Percentiles rank a stretch among this genome's conserved stretches.
These are phyloP conservation scores for Nesogale talazaci DNA, from an alignment of 2,113 vertebrate genomes.

Conservation along the genomic window DNA sequence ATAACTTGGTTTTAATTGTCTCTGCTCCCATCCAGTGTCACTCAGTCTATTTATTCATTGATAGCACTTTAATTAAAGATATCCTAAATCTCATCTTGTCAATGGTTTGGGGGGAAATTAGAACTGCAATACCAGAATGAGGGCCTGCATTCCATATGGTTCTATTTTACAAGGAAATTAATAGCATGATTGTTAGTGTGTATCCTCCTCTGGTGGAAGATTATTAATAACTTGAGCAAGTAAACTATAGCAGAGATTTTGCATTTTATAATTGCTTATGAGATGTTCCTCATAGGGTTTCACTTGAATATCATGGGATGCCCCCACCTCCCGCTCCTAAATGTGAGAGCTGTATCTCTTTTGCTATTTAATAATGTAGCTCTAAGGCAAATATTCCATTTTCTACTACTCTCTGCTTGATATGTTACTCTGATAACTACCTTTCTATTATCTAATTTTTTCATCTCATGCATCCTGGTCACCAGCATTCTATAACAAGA, in stretches of 20 bases:
- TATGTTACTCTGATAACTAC: too few species aligned
- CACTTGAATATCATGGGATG: neutral
- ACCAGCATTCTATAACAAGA: too few species aligned
- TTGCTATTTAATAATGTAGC: too few species aligned
- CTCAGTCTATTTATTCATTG: conserved; percentile 74
- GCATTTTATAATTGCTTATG: conserved; percentile 15
- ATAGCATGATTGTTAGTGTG: conserved; percentile 48
- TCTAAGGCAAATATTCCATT: too few species aligned
- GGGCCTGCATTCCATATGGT: conserved; percentile 28
- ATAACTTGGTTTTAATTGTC: conserved; percentile 75
- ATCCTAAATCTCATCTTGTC: conserved; percentile 67
- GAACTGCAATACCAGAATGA: neutral
- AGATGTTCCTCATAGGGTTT: conserved; percentile 1
- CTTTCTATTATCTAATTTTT: too few species aligned
- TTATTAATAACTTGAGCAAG: conserved; percentile 34
- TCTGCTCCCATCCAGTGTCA: conserved; percentile 65
- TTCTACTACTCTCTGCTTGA: too few species aligned
- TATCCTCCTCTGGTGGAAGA: conserved; percentile 31
- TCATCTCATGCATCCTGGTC: too few species aligned
- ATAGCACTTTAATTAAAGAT: conserved; percentile 77
- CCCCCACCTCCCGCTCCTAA: too few species aligned
- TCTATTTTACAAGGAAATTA: conserved; percentile 35
- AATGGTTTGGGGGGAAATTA: conserved; percentile 14
- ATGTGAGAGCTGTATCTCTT: too few species aligned
- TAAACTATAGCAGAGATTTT: conserved; percentile 35